phyloP scores from a whole-genome alignment of 2,797 vertebrate species.

The Ciconia nigra region DNA sequence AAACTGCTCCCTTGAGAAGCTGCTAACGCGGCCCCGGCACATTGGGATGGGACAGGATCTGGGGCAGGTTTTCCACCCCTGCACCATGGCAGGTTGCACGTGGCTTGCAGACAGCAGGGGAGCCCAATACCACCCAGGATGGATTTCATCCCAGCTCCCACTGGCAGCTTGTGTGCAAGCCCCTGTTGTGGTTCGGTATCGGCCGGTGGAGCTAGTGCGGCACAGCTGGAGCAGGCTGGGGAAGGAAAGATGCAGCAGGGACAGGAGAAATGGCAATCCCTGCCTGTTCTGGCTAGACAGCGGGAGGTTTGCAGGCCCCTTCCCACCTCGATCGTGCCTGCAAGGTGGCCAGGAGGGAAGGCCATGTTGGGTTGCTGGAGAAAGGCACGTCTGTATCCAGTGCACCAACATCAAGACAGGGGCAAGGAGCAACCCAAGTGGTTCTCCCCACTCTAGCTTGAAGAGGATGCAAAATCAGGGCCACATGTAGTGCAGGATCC shows the following conservation, averaged over 20 bases:
- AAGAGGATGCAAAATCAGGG: background rate
- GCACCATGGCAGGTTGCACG: rapidly evolving
- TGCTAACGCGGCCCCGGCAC: rapidly evolving
- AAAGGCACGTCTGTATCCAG: background rate
- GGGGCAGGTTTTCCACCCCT: background rate
- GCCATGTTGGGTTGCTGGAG: background rate
- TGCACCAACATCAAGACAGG: background rate
- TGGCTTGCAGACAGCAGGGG: background rate
- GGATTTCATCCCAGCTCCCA: background rate
- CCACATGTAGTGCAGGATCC: background rate
- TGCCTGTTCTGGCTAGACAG: rapidly evolving
- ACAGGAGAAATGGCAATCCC: background rate
- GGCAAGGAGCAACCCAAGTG: background rate
- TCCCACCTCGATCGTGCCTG: background rate
- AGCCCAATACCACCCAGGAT: rapidly evolving
- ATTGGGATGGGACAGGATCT: background rate
- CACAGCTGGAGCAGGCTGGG: background rate
- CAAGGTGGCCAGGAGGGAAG: background rate
- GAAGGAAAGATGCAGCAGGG: background rate
- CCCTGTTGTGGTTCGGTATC: background rate
- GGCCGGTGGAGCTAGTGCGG: background rate
- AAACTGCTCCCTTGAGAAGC: background rate
- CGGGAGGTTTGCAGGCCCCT: background rate
- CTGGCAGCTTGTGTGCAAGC: background rate
- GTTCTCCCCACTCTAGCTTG: background rate